Conservation (phyloP, 2,797 vertebrate species). For the Sandelia bainsii region DNA sequence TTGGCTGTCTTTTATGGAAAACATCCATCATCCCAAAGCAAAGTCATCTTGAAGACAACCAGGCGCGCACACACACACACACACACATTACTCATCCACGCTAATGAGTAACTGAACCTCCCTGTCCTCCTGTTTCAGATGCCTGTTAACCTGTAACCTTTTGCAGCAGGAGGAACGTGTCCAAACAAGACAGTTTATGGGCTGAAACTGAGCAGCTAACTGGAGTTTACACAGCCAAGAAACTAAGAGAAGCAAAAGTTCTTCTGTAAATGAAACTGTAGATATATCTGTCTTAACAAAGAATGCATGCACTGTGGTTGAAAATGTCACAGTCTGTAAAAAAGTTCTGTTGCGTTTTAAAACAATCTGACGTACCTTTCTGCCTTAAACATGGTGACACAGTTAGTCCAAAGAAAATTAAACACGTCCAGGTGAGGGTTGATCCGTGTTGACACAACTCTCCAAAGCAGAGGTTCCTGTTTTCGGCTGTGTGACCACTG, state of each 20-base stretch:
- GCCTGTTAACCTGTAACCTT: constrained; percentile 72
- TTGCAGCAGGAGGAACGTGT: constrained; percentile 57
- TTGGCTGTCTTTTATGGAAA: constrained; percentile 4
- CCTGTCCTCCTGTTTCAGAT: constrained; percentile 34
- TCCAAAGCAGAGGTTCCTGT: constrained; percentile 39
- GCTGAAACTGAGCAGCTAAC: constrained; percentile 16
- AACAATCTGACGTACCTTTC: constrained; percentile 75
- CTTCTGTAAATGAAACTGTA: constrained; percentile 6
- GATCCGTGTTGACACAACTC: constrained; percentile 49
- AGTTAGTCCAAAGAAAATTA: constrained; percentile 50
- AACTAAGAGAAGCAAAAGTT: constrained; percentile 19
- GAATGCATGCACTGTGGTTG: constrained; percentile 1
- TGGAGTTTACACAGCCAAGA: constrained; percentile 41
- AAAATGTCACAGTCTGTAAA: constrained; percentile 1
- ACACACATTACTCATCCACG: constrained; percentile 21
- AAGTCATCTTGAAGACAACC: constrained; percentile 62
- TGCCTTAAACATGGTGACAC: constrained; percentile 73
- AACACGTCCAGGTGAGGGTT: constrained; percentile 61
- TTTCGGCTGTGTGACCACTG: constrained; percentile 37
- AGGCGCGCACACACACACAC: constrained; percentile 15
- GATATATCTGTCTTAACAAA: constrained; percentile 12
- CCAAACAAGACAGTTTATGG: constrained; percentile 61
- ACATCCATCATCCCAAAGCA: constrained; percentile 49
- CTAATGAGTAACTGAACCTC: constrained; percentile 56
- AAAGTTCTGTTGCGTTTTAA: neutral